phyloP scores from a whole-genome alignment of 2,113 vertebrate species.

The Macaca nemestrina region DNA sequence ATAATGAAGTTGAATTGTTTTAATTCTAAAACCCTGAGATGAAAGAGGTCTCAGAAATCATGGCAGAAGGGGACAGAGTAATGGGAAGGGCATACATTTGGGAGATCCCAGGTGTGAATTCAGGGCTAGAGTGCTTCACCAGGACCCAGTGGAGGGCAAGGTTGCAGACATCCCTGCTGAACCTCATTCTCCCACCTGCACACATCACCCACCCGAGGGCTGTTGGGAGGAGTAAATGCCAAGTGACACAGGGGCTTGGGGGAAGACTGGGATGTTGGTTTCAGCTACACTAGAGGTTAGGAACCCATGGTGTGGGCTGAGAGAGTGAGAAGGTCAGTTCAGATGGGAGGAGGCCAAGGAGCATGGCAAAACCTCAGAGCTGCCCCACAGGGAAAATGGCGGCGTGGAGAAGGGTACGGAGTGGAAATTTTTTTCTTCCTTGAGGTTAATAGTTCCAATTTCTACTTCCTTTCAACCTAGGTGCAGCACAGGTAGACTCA shows the following conservation, averaged over 20 bases:
- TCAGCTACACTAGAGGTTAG: not conserved
- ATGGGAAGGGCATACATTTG: accelerated
- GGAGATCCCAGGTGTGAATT: too few relatives aligned
- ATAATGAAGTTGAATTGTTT: not conserved
- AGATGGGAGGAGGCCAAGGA: not conserved
- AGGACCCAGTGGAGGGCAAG: not conserved
- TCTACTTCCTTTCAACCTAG: accelerated
- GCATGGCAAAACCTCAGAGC: not conserved
- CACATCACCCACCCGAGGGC: not conserved
- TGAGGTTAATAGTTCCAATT: too few relatives aligned
- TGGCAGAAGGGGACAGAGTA: accelerated
- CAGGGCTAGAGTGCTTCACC: accelerated
- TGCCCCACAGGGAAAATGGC: accelerated
- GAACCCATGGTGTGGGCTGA: not conserved
- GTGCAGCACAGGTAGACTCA: accelerated
- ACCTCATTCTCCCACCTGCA: too few relatives aligned
- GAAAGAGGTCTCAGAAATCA: too few relatives aligned
- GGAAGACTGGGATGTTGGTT: not conserved
- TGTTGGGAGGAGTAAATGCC: too few relatives aligned
- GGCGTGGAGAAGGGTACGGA: accelerated
- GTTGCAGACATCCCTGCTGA: accelerated
- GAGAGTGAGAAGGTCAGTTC: not conserved
- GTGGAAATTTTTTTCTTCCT: too few relatives aligned
- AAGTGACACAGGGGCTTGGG: accelerated
- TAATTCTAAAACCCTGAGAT: not conserved